These are phyloP conservation scores for Mystacornis crossleyi DNA, from an alignment of 2,113 vertebrate genomes.

Conservation along the genomic window DNA sequence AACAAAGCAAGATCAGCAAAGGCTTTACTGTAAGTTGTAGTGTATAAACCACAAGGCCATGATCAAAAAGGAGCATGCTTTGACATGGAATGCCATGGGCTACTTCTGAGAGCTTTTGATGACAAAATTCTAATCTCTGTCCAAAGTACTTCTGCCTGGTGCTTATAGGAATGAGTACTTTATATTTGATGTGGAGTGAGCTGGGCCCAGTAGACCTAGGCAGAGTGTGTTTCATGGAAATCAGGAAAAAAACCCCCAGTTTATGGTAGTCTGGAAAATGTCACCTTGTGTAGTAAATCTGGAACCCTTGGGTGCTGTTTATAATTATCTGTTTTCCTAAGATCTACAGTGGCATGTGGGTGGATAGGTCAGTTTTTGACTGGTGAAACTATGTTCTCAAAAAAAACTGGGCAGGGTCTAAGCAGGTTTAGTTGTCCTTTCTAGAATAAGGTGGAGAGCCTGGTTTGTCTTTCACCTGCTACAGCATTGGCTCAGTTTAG, in stretches of 20 bases:
- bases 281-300: not conserved
- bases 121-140: not conserved
- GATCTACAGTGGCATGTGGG: accelerated
- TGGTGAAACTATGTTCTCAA: not conserved
- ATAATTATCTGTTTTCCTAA: not conserved
- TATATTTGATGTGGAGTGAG: not conserved
- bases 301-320: not conserved
- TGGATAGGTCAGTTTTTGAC: not conserved
- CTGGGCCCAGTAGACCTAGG: not conserved
- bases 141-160: not conserved
- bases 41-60: not conserved
- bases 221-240: not conserved
- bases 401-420: not conserved
- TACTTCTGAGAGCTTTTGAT: not conserved
- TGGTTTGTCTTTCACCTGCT: not conserved
- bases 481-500: not conserved
- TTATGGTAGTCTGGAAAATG: not conserved
- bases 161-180: not conserved
- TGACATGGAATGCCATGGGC: not conserved
- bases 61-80: not conserved
- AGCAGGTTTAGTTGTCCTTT: not conserved
- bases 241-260: accelerated
- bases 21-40: not conserved
- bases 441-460: not conserved
- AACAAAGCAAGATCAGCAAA: not conserved